Conservation (phyloP, 2,797 vertebrate genomes). For the Chelon auratus region DNA sequence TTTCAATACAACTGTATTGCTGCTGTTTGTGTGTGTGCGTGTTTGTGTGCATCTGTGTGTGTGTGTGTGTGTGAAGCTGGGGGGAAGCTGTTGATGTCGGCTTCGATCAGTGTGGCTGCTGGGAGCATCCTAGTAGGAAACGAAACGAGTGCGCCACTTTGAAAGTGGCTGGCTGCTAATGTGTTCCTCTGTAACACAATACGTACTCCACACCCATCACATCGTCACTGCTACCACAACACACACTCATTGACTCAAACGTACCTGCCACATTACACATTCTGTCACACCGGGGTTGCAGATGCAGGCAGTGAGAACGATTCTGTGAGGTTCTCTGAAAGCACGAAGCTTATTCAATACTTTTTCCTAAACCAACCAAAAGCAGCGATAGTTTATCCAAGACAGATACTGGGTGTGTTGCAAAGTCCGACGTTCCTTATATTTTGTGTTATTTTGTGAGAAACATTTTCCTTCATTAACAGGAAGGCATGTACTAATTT, state of each 20-base stretch:
- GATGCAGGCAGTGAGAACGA: background rate
- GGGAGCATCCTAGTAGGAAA: slow-evolving; percentile 66
- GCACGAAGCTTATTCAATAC: background rate
- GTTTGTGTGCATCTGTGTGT: slow-evolving; percentile 1
- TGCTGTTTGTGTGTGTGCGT: slow-evolving; percentile 1
- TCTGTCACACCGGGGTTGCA: background rate
- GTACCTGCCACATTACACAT: slow-evolving; percentile 1
- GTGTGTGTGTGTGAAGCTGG: slow-evolving; percentile 21
- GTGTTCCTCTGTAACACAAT: slow-evolving; percentile 73
- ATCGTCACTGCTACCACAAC: background rate
- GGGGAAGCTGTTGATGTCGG: slow-evolving; percentile 56
- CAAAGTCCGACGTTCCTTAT: too few relatives aligned
- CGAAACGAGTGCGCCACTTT: slow-evolving; percentile 54
- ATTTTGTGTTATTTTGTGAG: too few relatives aligned
- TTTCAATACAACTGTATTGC: background rate
- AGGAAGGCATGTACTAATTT: too few relatives aligned
- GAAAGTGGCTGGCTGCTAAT: slow-evolving; percentile 69
- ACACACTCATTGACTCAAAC: background rate
- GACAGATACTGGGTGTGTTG: too few relatives aligned
- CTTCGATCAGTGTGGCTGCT: slow-evolving; percentile 61
- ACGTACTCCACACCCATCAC: background rate
- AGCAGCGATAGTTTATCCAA: too few relatives aligned
- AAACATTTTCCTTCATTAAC: too few relatives aligned
- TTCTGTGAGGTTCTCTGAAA: background rate
- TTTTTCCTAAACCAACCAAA: too few relatives aligned